Base-by-base conservation (phyloP, 2,888 invertebrate genomes). In the Drosophila incognita region DNA sequence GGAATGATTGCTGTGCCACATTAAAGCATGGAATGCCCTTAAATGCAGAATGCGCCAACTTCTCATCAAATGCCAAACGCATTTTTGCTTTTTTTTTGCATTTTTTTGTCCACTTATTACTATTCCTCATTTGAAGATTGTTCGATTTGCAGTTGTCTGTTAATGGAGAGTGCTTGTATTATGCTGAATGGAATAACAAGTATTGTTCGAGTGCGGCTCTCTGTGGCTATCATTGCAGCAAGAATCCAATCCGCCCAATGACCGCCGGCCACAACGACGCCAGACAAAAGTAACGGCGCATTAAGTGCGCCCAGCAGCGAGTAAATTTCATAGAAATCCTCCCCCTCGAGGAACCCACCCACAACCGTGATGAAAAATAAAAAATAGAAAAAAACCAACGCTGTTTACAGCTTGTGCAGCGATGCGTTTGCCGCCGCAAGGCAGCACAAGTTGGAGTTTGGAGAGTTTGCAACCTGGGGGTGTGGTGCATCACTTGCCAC, bases 281-380 rank as follows among this genome's bases (percentile, higher is more conserved):
- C 76, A 74, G 76, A 76, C 83, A 66, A 73, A 79, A 72, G 74
- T 84, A 79, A 81, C 79, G 82, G 84, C 69, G 79, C 76, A 83
- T 84, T 79, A 81, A 83, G 76, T 83, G 76, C 74, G 76, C 78
- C 69, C 83, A 74, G 65, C 77, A 75, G 81, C 75, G 58, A 58
- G 53, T 54, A 80, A 60, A 76, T 70, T 65, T 65, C 46, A 69
- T 59, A 18, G 31, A 18, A 46, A 24, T 21, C 46, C 46, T 4
- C 21, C 46, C 36, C 36, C 36, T 36, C 7, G 36, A 15, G 7
- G 36, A 5, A 15, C 13, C 49, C 48, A 2, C 24, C 38, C 40
- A 38, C 38, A n/a, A 11, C 54, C 13, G 11, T 56, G 38, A 46
- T 46, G 4, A 15, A 46, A 13, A 46, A 21, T 11, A 21, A 13